These are phyloP conservation scores for Corydoras sp. DNA, from an alignment of 2,113 vertebrate genomes.

Conservation along the genomic window DNA sequence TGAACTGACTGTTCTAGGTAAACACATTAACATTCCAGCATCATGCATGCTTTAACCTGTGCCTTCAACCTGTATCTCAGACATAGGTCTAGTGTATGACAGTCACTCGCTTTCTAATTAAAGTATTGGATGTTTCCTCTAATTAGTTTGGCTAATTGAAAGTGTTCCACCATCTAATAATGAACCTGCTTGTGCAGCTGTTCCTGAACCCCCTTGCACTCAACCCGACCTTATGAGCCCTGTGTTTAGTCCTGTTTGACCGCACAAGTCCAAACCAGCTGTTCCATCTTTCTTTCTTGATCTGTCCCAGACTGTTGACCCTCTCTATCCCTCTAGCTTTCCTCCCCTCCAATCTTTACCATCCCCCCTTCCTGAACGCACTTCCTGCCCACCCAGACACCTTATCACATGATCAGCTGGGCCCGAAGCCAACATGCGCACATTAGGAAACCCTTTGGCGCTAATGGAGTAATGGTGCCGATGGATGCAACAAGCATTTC, in stretches of 20 bases:
- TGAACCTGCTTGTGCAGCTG: conserved; percentile 38
- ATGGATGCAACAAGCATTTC: conserved; percentile 26
- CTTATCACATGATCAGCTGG: conserved; percentile 36
- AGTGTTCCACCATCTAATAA: conserved; percentile 37
- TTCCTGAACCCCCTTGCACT: conserved; percentile 31
- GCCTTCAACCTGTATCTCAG: neutral
- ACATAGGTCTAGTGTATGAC: neutral
- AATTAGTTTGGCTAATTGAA: conserved; percentile 46
- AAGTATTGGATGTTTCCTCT: conserved; percentile 32
- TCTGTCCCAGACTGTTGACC: conserved; percentile 26
- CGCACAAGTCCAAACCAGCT: conserved; percentile 8
- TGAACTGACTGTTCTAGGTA: conserved; percentile 93
- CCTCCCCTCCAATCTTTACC: conserved; percentile 32
- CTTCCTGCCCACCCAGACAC: conserved; percentile 41
- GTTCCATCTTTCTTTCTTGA: neutral
- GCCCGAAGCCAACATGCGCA: conserved; percentile 11
- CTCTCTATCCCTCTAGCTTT: conserved; percentile 8
- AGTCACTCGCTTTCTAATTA: conserved; percentile 7
- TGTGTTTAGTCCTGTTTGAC: conserved; percentile 6
- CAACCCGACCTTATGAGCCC: conserved; percentile 22
- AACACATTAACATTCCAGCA: conserved; percentile 25
- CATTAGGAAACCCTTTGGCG: conserved; percentile 43
- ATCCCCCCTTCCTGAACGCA: conserved; percentile 15
- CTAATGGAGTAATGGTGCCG: conserved; percentile 45
- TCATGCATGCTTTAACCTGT: neutral